Conservation (phyloP, 2,888 invertebrate genomes). For the Scaptodrosophila latifasciaeformis region DNA sequence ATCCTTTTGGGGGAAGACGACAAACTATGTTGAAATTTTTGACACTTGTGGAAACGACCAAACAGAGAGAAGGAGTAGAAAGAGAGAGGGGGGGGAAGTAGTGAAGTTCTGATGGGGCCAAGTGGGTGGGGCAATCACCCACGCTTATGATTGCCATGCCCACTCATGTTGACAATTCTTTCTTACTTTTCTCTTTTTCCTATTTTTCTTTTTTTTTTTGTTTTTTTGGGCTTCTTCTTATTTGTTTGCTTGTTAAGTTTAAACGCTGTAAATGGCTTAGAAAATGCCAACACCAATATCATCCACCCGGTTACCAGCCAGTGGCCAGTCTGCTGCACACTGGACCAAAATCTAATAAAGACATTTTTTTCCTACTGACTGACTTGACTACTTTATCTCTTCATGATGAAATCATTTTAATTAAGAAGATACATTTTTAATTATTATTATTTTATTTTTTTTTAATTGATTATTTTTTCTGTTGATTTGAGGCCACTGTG, state of each 20-base stretch:
- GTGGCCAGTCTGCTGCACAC: no score
- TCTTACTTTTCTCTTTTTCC: no score
- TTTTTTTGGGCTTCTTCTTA: slow-evolving; percentile 63
- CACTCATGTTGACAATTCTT: slow-evolving; percentile 37
- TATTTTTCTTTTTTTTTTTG: no score
- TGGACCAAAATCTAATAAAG: no score
- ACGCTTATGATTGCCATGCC: slow-evolving; percentile 22
- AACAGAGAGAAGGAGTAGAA: neutral
- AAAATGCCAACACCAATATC: slow-evolving; percentile 49
- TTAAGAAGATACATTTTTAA: no score
- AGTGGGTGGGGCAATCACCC: slow-evolving; percentile 6
- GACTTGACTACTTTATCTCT: no score
- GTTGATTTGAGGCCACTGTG: no score
- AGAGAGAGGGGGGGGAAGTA: neutral
- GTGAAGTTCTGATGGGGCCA: neutral
- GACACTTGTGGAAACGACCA: slow-evolving; percentile 48
- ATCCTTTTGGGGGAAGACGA: slow-evolving; percentile 52
- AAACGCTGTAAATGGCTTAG: slow-evolving; percentile 71
- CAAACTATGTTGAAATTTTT: slow-evolving; percentile 35
- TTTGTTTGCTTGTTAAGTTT: slow-evolving; percentile 67
- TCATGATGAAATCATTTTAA: no score
- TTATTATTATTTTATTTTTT: no score
- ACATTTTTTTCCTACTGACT: no score
- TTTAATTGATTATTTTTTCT: no score
- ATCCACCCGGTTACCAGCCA: no score